phyloP scores from a whole-genome alignment of 2,113 vertebrate genomes.

The Plecotus auritus region DNA sequence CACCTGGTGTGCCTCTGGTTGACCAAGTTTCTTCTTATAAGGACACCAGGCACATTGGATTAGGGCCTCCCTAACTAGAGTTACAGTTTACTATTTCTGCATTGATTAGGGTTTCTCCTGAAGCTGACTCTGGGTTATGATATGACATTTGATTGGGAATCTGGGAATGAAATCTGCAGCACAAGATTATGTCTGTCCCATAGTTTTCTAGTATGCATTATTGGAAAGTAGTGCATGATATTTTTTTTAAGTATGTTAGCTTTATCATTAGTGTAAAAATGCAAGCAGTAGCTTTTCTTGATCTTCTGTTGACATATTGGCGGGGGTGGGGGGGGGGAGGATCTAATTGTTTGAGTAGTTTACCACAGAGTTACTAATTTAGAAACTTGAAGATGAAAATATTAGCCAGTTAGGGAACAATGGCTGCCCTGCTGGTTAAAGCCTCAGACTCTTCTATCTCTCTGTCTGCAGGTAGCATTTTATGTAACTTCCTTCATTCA shows the following conservation, averaged over 20 bases:
- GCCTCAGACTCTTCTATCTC: not conserved
- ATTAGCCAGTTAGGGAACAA: not conserved
- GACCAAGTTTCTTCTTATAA: not conserved
- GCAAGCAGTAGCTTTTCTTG: not conserved
- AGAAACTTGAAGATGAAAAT: not conserved
- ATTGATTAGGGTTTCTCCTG: not conserved
- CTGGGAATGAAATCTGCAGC: not conserved
- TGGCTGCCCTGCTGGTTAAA: not conserved
- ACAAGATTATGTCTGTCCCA: not conserved
- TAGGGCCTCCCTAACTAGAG: not conserved
- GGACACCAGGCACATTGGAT: not conserved
- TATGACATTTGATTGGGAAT: not conserved
- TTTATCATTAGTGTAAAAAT: not conserved
- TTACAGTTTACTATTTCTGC: not conserved
- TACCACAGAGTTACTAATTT: not conserved
- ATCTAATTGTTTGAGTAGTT: slow-evolving; percentile 7
- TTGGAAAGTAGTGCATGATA: not conserved
- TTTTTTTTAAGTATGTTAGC: not conserved
- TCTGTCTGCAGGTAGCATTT: not conserved
- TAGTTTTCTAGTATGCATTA: not conserved
- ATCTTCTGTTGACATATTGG: not conserved
- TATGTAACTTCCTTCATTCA: not conserved
- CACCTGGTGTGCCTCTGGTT: not conserved
- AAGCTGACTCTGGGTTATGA: not conserved
- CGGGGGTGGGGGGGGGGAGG: not conserved